Evolutionary conservation across 2,113 vertebrate species (phyloP).

Genomic region (Pteronura brasiliensis): DNA sequence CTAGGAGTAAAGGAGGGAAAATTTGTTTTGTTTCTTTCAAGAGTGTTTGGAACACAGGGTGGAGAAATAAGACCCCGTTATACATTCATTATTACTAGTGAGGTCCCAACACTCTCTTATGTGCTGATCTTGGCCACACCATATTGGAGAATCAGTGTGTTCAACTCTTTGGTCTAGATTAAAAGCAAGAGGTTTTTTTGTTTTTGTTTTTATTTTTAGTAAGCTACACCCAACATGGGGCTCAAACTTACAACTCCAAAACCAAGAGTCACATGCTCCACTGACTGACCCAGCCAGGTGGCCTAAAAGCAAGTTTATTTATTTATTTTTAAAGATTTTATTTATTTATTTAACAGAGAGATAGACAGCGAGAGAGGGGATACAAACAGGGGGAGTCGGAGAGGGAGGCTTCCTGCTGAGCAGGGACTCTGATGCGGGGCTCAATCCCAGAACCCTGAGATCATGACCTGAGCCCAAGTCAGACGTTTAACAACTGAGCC

Average conservation of each 20-base stretch:
- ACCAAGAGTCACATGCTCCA: background rate
- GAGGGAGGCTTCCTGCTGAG: too few relatives aligned
- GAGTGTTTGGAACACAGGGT: background rate
- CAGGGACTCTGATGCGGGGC: too few relatives aligned
- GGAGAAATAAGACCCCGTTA: background rate
- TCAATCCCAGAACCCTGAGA: too few relatives aligned
- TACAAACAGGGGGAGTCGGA: too few relatives aligned
- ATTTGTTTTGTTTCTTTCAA: background rate
- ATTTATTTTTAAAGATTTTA: too few relatives aligned
- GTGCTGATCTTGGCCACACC: background rate
- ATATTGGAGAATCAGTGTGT: background rate
- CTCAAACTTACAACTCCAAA: background rate
- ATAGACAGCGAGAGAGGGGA: too few relatives aligned
- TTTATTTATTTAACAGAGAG: too few relatives aligned
- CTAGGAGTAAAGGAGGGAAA: background rate
- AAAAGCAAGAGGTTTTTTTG: background rate
- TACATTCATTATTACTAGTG: background rate
- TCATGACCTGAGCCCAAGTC: too few relatives aligned
- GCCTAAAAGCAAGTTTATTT: background rate
- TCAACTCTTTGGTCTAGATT: background rate
- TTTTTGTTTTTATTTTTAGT: background rate
- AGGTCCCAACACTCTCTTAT: background rate
- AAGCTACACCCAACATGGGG: background rate
- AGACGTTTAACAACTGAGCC: background rate
- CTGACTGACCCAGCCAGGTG: background rate